Percentiles rank a stretch among this genome's conserved stretches.
Evolutionary conservation across 1,140 invertebrate genomes (phyloP).

Genomic region (Calliphora vicina): DNA sequence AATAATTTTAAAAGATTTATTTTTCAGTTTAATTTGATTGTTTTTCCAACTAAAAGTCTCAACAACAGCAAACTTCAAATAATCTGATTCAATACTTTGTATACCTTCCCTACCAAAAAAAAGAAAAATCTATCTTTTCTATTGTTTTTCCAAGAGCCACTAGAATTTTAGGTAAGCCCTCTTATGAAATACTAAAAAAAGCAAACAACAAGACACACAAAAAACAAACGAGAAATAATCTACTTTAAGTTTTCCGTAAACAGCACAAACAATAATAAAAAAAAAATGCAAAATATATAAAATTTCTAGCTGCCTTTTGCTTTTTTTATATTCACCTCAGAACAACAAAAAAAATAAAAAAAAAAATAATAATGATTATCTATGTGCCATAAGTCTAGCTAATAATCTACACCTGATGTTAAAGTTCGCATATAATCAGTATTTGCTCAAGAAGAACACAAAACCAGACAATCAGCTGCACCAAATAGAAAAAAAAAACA

Average conservation of each 20-base stretch:
- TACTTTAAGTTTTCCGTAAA: slow-evolving; percentile 2
- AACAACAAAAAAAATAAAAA: too few relatives aligned
- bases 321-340: not conserved
- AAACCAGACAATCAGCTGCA: not conserved
- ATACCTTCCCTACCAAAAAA: too few relatives aligned
- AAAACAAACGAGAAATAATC: not conserved
- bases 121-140: too few relatives aligned
- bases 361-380: not conserved
- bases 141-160: not conserved
- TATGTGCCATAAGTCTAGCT: slow-evolving; percentile 29
- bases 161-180: slow-evolving; percentile 1
- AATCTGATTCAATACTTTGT: too few relatives aligned
- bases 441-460: slow-evolving; percentile 10
- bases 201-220: too few relatives aligned
- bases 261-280: not conserved
- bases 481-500: not conserved
- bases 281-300: not conserved
- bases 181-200: not conserved
- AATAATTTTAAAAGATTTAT: too few relatives aligned
- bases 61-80: too few relatives aligned
- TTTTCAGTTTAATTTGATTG: too few relatives aligned
- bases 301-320: not conserved
- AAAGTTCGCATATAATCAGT: slow-evolving; percentile 30
- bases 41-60: too few relatives aligned
- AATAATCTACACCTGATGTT: slow-evolving; percentile 34